Conservation (phyloP, 2,888 invertebrate species). For the Lutraria lutraria region DNA sequence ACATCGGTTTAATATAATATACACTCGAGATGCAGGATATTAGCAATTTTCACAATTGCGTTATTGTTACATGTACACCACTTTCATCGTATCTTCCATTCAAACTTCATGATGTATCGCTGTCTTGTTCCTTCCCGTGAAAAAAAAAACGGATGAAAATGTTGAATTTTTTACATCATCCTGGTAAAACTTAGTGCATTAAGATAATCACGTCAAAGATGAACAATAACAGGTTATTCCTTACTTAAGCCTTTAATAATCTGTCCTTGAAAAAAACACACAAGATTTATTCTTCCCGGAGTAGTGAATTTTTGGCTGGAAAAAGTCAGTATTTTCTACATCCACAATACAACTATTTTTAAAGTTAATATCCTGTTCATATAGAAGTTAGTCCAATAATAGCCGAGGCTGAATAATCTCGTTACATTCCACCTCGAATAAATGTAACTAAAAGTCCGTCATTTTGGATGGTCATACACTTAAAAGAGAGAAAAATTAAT, state of each 20-base stretch:
- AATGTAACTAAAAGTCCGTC: background rate
- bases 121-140: background rate
- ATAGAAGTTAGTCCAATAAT: background rate
- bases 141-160: background rate
- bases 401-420: background rate
- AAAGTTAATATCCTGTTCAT: too few relatives aligned
- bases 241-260: too few relatives aligned
- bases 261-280: too few relatives aligned
- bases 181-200: background rate
- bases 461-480: background rate
- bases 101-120: constrained; percentile 35
- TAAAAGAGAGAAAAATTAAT: constrained; percentile 5
- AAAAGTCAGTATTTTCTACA: too few relatives aligned
- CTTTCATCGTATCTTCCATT: constrained; percentile 39
- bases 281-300: too few relatives aligned
- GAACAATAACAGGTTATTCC: background rate
- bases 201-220: background rate
- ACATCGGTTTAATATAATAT: background rate
- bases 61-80: constrained; percentile 23
- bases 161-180: constrained; percentile 15
- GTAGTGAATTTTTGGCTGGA: too few relatives aligned
- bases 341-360: too few relatives aligned
- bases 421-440: background rate
- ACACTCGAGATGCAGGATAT: background rate
- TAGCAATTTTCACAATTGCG: constrained; percentile 19